Evolutionary conservation across 2,797 vertebrate species (phyloP).

Genomic region (Oreochromis mossambicus): DNA sequence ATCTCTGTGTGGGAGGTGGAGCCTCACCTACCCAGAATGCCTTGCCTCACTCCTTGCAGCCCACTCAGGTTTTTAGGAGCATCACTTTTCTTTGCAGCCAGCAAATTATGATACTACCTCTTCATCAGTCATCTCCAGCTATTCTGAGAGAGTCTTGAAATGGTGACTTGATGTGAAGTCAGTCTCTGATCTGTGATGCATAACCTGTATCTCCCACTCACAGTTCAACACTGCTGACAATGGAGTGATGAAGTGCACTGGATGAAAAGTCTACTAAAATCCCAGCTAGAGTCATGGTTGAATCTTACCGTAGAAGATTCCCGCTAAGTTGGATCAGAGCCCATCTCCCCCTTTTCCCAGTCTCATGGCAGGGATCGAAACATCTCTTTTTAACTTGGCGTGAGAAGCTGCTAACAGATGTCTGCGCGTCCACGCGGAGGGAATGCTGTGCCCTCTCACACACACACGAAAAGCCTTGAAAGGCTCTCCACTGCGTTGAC

Average conservation of each 20-base stretch:
- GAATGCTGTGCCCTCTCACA: constrained; percentile 40
- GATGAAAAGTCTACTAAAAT: neutral
- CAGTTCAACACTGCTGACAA: neutral
- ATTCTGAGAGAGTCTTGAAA: constrained; percentile 40
- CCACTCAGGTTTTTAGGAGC: constrained; percentile 63
- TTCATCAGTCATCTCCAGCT: constrained; percentile 40
- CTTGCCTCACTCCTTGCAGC: constrained; percentile 61
- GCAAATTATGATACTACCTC: constrained; percentile 12
- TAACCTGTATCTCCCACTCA: constrained; percentile 17
- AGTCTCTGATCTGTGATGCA: constrained; percentile 1
- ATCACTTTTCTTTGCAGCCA: constrained; percentile 41
- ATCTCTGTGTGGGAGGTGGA: constrained; percentile 67
- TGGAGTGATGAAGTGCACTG: neutral
- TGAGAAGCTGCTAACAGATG: constrained; percentile 55
- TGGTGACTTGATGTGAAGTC: constrained; percentile 19
- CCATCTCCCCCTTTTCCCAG: neutral
- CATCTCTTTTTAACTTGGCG: constrained; percentile 31
- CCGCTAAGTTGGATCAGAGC: constrained; percentile 3
- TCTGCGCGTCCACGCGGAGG: constrained; percentile 28
- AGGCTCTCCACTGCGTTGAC: constrained; percentile 26
- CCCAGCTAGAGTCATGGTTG: neutral
- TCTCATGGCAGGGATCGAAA: constrained; percentile 19
- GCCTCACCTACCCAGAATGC: constrained; percentile 73
- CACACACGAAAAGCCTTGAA: constrained; percentile 25
- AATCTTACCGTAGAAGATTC: neutral